These are phyloP conservation scores for Meghimatium bilineatum DNA, from an alignment of 2,888 invertebrate genomes.

Conservation along the genomic window DNA sequence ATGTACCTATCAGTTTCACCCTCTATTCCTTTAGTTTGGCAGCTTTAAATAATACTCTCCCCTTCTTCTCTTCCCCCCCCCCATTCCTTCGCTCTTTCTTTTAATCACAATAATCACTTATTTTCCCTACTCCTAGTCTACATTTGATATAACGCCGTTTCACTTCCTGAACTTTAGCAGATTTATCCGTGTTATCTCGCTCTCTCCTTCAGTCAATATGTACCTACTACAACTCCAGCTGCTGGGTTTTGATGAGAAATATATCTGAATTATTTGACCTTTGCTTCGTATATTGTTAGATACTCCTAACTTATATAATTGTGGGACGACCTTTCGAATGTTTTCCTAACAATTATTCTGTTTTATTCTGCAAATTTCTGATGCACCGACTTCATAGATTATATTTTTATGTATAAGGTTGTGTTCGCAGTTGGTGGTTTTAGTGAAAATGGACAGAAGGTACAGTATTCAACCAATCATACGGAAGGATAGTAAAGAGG, in stretches of 20 bases:
- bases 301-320: too few species aligned
- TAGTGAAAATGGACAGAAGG: constrained; percentile 29
- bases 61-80: too few species aligned
- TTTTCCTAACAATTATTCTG: neutral
- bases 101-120: neutral
- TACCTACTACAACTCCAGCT: too few species aligned
- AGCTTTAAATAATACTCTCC: too few species aligned
- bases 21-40: too few species aligned
- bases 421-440: neutral
- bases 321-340: too few species aligned
- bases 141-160: neutral
- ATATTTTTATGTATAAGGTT: neutral
- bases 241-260: too few species aligned
- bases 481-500: constrained; percentile 44
- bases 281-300: neutral
- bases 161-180: neutral
- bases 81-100: neutral
- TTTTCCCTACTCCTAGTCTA: neutral
- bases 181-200: neutral
- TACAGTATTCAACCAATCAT: constrained; percentile 49
- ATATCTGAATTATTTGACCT: neutral
- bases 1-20: too few species aligned
- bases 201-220: neutral
- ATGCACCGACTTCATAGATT: too few species aligned
- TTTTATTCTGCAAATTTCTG: neutral